Percentiles rank a stretch among this genome's conserved stretches.
Evolutionary conservation across 1,140 invertebrate species (phyloP).

Genomic region (Kradibia gibbosae): DNA sequence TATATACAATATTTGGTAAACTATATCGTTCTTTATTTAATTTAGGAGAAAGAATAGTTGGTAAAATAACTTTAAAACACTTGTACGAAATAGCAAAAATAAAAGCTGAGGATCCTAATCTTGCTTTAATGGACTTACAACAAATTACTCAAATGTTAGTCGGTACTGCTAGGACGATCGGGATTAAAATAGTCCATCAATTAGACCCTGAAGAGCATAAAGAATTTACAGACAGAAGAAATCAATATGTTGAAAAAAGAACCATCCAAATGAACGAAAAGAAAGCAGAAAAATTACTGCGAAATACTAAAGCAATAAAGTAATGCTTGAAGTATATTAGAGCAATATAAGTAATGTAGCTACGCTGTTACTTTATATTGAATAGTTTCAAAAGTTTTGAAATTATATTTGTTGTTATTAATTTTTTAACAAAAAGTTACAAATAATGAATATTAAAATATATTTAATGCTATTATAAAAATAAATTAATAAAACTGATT

Average conservation of each 20-base stretch:
- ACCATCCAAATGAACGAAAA: slow-evolving; percentile 86
- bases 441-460: too few relatives aligned
- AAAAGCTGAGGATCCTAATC: slow-evolving; percentile 88
- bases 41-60: slow-evolving; percentile 84
- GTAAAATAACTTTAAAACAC: slow-evolving; percentile 96
- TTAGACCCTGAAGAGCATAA: slow-evolving; percentile 88
- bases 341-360: too few relatives aligned
- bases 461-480: too few relatives aligned
- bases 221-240: slow-evolving; percentile 87
- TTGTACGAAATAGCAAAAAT: slow-evolving; percentile 98
- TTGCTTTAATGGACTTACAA: slow-evolving; percentile 78
- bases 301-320: slow-evolving; percentile 75
- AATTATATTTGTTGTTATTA: too few relatives aligned
- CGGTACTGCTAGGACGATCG: slow-evolving; percentile 82
- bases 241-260: slow-evolving; percentile 81
- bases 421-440: too few relatives aligned
- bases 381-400: too few relatives aligned
- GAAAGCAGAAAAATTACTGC: slow-evolving; percentile 93
- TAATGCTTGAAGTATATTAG: slow-evolving; percentile 21
- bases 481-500: too few relatives aligned
- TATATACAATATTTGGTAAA: slow-evolving; percentile 1
- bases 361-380: too few relatives aligned
- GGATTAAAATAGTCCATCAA: slow-evolving; percentile 89
- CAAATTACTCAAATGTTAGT: slow-evolving; percentile 88
- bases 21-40: slow-evolving; percentile 49